Base-by-base conservation (phyloP, 2,888 invertebrate genomes). In the Melangyna quadrimaculata region DNA sequence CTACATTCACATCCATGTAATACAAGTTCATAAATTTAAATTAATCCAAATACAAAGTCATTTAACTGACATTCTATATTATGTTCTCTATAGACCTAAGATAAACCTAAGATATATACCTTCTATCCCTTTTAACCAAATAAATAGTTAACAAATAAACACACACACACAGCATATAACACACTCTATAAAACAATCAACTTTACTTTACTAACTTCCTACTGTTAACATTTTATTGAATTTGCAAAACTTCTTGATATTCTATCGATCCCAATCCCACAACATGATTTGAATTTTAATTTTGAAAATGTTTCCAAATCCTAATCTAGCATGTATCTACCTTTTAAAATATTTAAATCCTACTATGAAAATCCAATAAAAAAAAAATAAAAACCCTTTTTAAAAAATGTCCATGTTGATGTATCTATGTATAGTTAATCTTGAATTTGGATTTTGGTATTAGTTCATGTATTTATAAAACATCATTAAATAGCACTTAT, bases 401-500 rank as follows among this genome's bases (percentile, higher is more conserved):
- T 22, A 22, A 12, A 12, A 22, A n/a, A n/a, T n/a, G n/a, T n/a
- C n/a, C n/a, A n/a, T 22, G 12, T 22, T 48, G 24, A 51, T 24
- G 51, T 51, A 51, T 51, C n/a, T 51, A 24, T 22, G 2, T 48
- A 48, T 3, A 51, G 24, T 27, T 51, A 27, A 24, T 51, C n/a
- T 51, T 51, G 3, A 51, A n/a, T 51, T 51, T 8, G 24, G 14
- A 8, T 27, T 51, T 51, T 12, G 1, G 7, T 17, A n/a, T n/a
- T n/a, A n/a, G n/a, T n/a, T n/a, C n/a, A n/a, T n/a, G n/a, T n/a
- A n/a, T n/a, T n/a, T n/a, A 17, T 43, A 27, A 27, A 43, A 40
- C 5, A 40, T 3, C 24, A 40, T 17, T 14, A 53, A n/a, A 51
- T 29, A 61, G n/a, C n/a, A 40, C 24, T 71, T 71, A 83, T 83